Percentiles rank a stretch among this genome's conserved stretches.
These are phyloP conservation scores for Oscheius sp. DNA, from an alignment of 2,888 invertebrate genomes.

Conservation along the genomic window DNA sequence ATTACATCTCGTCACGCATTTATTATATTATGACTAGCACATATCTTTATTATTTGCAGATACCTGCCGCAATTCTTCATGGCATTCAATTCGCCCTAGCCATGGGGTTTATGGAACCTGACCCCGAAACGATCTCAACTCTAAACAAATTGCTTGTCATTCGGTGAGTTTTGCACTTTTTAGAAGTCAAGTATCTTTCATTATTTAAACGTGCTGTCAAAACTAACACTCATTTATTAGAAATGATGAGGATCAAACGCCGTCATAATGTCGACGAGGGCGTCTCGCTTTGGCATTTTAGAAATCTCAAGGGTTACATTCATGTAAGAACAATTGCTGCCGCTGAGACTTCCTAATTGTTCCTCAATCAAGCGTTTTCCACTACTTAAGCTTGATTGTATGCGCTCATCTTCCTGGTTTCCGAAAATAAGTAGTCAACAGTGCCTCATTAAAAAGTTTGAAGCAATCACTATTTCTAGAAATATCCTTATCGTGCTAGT, in stretches of 20 bases:
- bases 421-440: not conserved
- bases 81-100: conserved; percentile 80
- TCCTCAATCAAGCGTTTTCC: conserved; percentile 28
- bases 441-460: conserved; percentile 6
- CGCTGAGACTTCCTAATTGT: conserved; percentile 24
- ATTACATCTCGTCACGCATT: conserved; percentile 18
- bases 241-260: conserved; percentile 18
- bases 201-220: conserved; percentile 1
- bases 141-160: conserved; percentile 53
- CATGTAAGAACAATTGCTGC: conserved; percentile 30
- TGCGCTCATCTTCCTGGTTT: not conserved
- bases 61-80: conserved; percentile 77
- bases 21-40: not conserved
- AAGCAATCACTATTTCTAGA: conserved; percentile 75
- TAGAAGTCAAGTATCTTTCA: not conserved
- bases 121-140: conserved; percentile 22
- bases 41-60: conserved; percentile 53
- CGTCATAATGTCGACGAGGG: conserved; percentile 19
- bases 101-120: not conserved
- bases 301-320: conserved; percentile 30
- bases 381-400: conserved; percentile 3
- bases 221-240: conserved; percentile 8
- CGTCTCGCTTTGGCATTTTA: conserved; percentile 13
- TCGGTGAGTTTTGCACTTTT: conserved; percentile 70
- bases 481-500: conserved; percentile 90